A percentile compares a stretch with the other conserved stretches of the same genome.
phyloP scores from a whole-genome alignment of 2,797 vertebrate genomes.

The Toxotes lorentzi region DNA sequence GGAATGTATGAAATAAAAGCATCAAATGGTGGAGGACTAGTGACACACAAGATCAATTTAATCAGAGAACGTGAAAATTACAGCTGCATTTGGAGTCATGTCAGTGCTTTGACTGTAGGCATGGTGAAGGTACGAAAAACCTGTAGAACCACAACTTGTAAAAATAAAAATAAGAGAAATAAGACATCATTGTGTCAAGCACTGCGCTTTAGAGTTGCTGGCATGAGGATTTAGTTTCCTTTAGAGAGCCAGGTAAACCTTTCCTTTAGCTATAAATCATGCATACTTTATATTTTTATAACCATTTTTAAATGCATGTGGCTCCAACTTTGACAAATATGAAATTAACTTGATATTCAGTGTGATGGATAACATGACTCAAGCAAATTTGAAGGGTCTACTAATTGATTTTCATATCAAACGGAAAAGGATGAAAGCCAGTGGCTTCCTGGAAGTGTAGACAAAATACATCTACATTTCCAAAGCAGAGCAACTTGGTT shows the following conservation, averaged over 20 bases:
- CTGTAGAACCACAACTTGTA: too few relatives aligned
- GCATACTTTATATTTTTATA: background rate
- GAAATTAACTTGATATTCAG: background rate
- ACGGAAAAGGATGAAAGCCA: background rate
- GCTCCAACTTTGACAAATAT: background rate
- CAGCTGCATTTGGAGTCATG: conserved; percentile 2
- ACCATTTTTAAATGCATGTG: background rate
- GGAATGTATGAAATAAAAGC: conserved; percentile 23
- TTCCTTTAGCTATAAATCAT: background rate
- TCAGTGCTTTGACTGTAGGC: background rate
- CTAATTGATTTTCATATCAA: background rate
- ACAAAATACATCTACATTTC: background rate
- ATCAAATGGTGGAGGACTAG: conserved; percentile 12
- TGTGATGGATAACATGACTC: background rate
- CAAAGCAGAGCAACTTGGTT: conserved; percentile 5
- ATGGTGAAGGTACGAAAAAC: too few relatives aligned
- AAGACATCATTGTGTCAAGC: too few relatives aligned
- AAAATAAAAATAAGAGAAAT: too few relatives aligned
- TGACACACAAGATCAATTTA: background rate
- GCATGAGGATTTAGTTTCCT: background rate
- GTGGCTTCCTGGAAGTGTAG: background rate
- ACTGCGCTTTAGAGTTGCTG: background rate
- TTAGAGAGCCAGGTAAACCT: background rate
- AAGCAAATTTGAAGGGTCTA: background rate
- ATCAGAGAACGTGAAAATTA: background rate